phyloP scores from a whole-genome alignment of 2,113 vertebrate species.

The Tupaia tana region DNA sequence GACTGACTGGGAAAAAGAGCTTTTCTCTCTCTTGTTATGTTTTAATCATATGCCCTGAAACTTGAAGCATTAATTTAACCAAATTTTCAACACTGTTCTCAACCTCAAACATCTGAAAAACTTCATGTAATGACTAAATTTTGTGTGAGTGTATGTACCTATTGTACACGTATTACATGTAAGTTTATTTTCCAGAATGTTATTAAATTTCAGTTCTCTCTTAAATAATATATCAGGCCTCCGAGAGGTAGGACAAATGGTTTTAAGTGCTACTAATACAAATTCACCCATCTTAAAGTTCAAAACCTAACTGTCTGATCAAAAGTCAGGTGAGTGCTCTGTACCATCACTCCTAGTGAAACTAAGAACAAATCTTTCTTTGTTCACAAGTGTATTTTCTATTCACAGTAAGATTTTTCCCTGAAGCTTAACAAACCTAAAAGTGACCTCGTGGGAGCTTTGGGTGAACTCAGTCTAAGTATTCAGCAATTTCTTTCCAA shows the following conservation, averaged over 20 bases:
- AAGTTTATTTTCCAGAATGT: conserved; percentile 33
- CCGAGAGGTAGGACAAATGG: neutral
- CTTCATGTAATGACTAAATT: neutral
- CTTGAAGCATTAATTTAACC: neutral
- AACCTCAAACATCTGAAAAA: neutral
- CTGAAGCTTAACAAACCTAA: neutral
- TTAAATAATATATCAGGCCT: neutral
- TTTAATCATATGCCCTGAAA: neutral
- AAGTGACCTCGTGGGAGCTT: neutral
- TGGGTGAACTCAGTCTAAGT: conserved; percentile 2
- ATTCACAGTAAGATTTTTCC: neutral
- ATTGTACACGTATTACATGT: neutral
- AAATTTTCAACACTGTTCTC: neutral
- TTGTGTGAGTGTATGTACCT: neutral
- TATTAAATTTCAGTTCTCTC: neutral
- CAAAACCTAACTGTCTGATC: neutral
- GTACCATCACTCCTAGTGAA: neutral
- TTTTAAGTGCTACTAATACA: neutral
- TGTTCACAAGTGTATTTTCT: neutral
- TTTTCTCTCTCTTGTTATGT: neutral
- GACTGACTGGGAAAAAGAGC: neutral
- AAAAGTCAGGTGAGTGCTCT: neutral
- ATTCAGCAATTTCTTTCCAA: conserved; percentile 31
- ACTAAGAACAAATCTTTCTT: neutral
- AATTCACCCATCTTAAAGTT: conserved; percentile 5